A percentile compares a stretch with the other conserved stretches of the same genome.
phyloP scores from a whole-genome alignment of 2,113 vertebrate species.

The Tragelaphus strepsiceros region DNA sequence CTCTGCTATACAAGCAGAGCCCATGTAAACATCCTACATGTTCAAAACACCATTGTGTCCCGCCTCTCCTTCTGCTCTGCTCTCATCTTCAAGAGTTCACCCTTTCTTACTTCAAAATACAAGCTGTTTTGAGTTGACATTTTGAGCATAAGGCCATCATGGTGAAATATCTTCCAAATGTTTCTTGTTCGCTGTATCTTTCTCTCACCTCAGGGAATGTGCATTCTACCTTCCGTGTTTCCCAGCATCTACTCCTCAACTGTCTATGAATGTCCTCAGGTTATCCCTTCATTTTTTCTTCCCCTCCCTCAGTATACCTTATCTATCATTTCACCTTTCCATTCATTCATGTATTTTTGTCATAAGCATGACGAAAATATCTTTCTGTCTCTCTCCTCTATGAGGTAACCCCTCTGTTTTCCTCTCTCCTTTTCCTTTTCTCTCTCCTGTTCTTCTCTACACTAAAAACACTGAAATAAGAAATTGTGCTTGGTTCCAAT shows the following conservation, averaged over 20 bases:
- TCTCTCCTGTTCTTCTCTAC: not conserved
- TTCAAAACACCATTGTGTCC: not conserved
- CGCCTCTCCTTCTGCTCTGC: constrained; percentile 22
- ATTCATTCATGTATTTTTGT: not conserved
- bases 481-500: not conserved
- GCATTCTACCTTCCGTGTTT: not conserved
- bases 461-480: not conserved
- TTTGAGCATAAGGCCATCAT: constrained; percentile 32
- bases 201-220: constrained; percentile 14
- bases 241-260: not conserved
- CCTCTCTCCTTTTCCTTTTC: not conserved
- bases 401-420: not conserved
- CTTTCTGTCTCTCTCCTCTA: not conserved
- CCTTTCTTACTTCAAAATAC: constrained; percentile 47
- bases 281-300: not conserved
- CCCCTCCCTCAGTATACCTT: not conserved
- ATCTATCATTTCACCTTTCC: not conserved
- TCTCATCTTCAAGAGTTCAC: constrained; percentile 10
- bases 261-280: not conserved
- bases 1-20: not conserved
- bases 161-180: constrained; percentile 44
- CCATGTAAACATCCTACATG: not conserved
- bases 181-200: not conserved
- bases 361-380: not conserved
- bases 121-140: constrained; percentile 64